Evolutionary conservation across 2,888 invertebrate genomes (phyloP), one percentile per base, ranked within the genome.

Genomic region (Andrena camellia): DNA sequence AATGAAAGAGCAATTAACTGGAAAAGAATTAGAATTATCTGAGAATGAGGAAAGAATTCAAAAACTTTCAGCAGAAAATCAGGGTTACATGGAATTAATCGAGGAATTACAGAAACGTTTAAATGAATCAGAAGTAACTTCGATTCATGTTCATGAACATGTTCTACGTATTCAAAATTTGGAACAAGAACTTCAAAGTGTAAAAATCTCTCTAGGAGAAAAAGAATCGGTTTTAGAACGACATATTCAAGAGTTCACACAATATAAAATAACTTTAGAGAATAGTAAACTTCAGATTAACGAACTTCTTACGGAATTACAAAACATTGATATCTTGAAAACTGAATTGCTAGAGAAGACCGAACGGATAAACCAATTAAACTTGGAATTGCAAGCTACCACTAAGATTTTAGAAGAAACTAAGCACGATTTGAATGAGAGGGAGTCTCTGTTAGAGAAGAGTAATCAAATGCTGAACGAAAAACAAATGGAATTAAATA

Each of bases 341-440:
- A 72, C 54, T 2, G 84, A 86, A 20, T 29, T 83, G 20, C 35
- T 7, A 17, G 81, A 69, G 72, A 97, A 97, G 92, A 96, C 96
- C 90, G 94, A 96, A 7, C 62, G 96, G 94, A 96, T 97, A 87
- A 96, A 97, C 17, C 95, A 96, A 7, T 93, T 97, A 13, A 97
- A 96, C 90, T 96, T 96, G 86, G 96, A 97, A 91, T 94, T 97
- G 83, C 95, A 88, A 31, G 23, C 26, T 7, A 79, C 60, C 26
- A n/a, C 68, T 10, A 50, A 29, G 5, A 17, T 29, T 20, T 31
- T 88, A 23, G 79, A 85, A 1, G 77, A 68, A 23, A 59, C 77
- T 2, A 75, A 17, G 3, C 26, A 17, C 1, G 64, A 2, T 35
- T 78, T 87, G 29, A 69, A 7, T 29, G 78, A 88, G 6, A 86